phyloP scores from a whole-genome alignment of 2,888 invertebrate genomes.

The Nipponacmea schrenckii region DNA sequence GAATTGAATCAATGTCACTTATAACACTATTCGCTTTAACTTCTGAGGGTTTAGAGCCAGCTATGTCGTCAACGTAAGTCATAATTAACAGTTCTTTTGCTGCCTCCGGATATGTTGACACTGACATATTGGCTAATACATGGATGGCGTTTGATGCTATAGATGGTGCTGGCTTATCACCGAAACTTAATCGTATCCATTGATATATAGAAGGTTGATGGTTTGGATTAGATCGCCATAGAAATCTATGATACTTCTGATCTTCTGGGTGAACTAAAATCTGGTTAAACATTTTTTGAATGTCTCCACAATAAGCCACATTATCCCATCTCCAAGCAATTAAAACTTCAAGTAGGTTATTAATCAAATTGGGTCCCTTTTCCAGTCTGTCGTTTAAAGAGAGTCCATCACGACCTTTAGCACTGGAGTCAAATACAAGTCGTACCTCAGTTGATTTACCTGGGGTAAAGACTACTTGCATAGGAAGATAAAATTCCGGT shows the following conservation, averaged over 20 bases:
- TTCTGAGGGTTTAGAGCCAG: background rate
- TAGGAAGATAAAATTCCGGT: slow-evolving; percentile 3
- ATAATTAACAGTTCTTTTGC: background rate
- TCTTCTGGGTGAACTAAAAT: background rate
- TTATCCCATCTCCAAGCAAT: background rate
- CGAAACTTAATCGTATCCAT: background rate
- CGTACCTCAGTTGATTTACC: background rate
- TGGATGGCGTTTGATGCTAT: too few species aligned
- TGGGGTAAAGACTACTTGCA: background rate
- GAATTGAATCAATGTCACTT: background rate
- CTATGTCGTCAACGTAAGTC: background rate
- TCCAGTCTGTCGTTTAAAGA: background rate
- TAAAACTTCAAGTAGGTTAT: background rate
- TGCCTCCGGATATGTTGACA: too few species aligned
- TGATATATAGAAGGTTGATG: background rate
- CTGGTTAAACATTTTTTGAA: too few species aligned
- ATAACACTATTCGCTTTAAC: background rate
- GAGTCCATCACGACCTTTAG: background rate
- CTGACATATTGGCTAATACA: too few species aligned
- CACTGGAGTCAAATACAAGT: slow-evolving; percentile 1
- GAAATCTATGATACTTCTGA: background rate
- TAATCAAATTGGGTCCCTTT: slow-evolving; percentile 4
- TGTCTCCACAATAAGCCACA: background rate
- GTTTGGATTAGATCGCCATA: background rate
- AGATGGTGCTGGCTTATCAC: too few species aligned